phyloP scores from a whole-genome alignment of 2,797 vertebrate species.

The Nothura maculosa region DNA sequence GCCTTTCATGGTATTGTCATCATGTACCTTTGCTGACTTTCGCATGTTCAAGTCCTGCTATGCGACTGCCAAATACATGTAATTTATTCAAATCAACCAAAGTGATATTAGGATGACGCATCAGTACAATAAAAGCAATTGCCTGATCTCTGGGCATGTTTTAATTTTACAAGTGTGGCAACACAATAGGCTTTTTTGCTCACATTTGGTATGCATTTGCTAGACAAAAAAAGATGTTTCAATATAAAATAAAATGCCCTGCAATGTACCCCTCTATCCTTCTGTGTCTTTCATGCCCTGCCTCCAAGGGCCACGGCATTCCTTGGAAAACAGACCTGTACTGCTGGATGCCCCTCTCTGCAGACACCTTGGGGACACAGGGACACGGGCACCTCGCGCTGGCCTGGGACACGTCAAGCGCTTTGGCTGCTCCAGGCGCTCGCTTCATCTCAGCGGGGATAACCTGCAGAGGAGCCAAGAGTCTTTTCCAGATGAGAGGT shows the following conservation, averaged over 20 bases:
- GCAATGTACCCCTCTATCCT: conserved; percentile 39
- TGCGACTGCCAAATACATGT: neutral
- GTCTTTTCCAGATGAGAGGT: conserved; percentile 47
- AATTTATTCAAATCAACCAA: neutral
- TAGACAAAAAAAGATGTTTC: conserved; percentile 16
- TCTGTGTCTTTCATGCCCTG: conserved; percentile 69
- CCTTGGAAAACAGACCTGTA: conserved; percentile 61
- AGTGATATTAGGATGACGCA: neutral
- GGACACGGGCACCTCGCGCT: conserved; percentile 38
- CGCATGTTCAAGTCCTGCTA: neutral
- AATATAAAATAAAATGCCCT: conserved; percentile 64
- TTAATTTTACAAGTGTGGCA: conserved; percentile 25
- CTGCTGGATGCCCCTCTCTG: conserved; percentile 37
- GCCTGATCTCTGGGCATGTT: neutral
- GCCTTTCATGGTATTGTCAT: conserved; percentile 39
- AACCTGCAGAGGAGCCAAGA: conserved; percentile 19
- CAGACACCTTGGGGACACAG: neutral
- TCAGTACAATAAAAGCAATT: conserved; percentile 21
- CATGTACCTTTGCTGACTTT: neutral
- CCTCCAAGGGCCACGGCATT: conserved; percentile 64
- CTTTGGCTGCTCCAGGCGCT: conserved; percentile 44
- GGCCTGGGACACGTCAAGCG: conserved; percentile 35
- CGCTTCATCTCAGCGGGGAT: conserved; percentile 53
- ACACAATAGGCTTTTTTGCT: conserved; percentile 50
- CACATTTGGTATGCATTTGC: conserved; percentile 62